Evolutionary conservation across 2,797 vertebrate genomes (phyloP), one percentile per base, ranked within the genome.

Genomic region (Balearica regulorum): DNA sequence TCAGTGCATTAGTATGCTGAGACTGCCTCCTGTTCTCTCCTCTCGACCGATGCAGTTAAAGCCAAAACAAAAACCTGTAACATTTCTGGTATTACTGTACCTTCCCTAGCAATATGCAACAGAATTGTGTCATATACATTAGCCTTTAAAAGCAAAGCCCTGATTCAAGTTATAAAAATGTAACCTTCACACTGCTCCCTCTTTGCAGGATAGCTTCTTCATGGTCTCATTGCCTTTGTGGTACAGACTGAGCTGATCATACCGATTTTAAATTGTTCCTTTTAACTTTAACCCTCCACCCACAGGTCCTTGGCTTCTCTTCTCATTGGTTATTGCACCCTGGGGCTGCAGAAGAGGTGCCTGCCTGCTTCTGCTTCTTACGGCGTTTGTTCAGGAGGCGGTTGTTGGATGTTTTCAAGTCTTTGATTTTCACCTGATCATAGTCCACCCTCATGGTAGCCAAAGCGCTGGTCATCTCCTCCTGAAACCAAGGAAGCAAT

Each of bases 401-500:
- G 97, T 99, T 99, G 98, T 98, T 99, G 87, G 99, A 99, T 1
- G 98, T 99, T 97, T 99, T 99, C 81, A 99, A 98, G 96, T 99
- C 99, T 96, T 99, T 99, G 97, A 99, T 99, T 98, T 99, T 99
- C 97, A 99, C 99, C 98, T 99, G 99, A 96, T 99, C 99, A 8
- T 99, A 99, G 98, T 99, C 99, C 75, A 99, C 99, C 5, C 99
- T 98, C 99, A 99, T 99, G 88, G 99, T 99, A 18, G 99, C 99
- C 96, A 99, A 96, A 71, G 99, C 99, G 15, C 99, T 99, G 88
- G 99, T 99, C 99, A 99, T 99, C 97, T 99, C 99, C 91, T 99
- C 99, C 99, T 99, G 96, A 86, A 97, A 97, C 18, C 81, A 95
- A 68, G 89, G 53, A 46, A 88, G 41, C n/a, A n/a, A 24, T 58